A percentile compares a stretch with the other conserved stretches of the same genome.
phyloP scores from a whole-genome alignment of 2,888 invertebrate genomes.

The Chloroclystis v-ata region DNA sequence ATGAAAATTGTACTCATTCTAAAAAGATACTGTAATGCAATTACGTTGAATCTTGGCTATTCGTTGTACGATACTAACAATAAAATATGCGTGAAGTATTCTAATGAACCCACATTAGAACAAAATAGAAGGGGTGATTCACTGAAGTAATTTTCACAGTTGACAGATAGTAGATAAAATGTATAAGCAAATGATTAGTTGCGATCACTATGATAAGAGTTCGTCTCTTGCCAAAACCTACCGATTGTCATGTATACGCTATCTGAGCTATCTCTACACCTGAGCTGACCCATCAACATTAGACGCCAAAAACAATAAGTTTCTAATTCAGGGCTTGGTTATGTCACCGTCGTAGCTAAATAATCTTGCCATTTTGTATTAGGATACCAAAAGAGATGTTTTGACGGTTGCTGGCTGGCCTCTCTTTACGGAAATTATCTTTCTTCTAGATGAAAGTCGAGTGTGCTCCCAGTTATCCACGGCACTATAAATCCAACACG shows the following conservation, averaged over 20 bases:
- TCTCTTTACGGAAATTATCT: too few relatives aligned
- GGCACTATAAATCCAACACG: too few relatives aligned
- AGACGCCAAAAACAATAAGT: constrained; percentile 27
- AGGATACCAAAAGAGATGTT: too few relatives aligned
- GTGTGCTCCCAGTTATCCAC: too few relatives aligned
- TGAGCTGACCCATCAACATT: constrained; percentile 42
- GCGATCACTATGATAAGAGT: constrained; percentile 41
- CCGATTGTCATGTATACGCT: constrained; percentile 47
- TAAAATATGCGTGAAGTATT: constrained; percentile 16
- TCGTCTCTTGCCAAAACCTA: constrained; percentile 46
- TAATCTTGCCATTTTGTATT: constrained; percentile 1
- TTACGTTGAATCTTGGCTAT: constrained; percentile 1
- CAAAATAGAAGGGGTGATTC: constrained; percentile 14
- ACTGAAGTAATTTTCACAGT: constrained; percentile 12
- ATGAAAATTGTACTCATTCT: background rate
- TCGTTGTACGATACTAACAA: constrained; percentile 5
- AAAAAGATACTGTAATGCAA: background rate
- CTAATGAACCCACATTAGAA: constrained; percentile 6
- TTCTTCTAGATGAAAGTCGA: too few relatives aligned
- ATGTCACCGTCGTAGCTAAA: constrained; percentile 25
- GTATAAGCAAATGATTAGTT: constrained; percentile 27
- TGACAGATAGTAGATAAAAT: constrained; percentile 14
- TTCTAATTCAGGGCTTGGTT: constrained; percentile 33
- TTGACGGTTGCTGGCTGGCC: too few relatives aligned
- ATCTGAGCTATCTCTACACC: constrained; percentile 43